Evolutionary conservation across 2,888 invertebrate species (phyloP).

Genomic region (Timandra comae): DNA sequence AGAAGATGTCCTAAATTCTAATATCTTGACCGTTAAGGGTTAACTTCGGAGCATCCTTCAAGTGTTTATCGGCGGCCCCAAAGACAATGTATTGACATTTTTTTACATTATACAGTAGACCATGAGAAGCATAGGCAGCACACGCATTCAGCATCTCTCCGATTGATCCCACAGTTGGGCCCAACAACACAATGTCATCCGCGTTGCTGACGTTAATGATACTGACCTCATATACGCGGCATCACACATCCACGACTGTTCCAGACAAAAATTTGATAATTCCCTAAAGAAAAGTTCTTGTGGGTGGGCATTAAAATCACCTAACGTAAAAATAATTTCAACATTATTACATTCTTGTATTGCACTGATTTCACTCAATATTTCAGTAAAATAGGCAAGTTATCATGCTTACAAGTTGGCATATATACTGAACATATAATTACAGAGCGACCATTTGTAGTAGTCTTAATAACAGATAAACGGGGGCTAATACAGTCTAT

Average conservation of each 20-base stretch:
- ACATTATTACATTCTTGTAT: constrained; percentile 13
- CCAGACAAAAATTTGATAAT: not conserved
- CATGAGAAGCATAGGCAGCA: not conserved
- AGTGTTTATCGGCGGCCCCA: no score
- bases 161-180: not conserved
- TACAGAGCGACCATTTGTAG: constrained; percentile 3
- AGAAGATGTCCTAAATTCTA: no score
- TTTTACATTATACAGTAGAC: not conserved
- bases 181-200: not conserved
- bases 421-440: constrained; percentile 18
- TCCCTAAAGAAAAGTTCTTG: constrained; percentile 11
- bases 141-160: not conserved
- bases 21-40: no score
- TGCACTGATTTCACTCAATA: constrained; percentile 15
- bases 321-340: constrained; percentile 14
- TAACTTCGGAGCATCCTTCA: no score
- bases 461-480: constrained; percentile 16
- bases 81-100: not conserved
- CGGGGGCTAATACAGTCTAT: constrained; percentile 11
- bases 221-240: not conserved
- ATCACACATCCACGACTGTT: not conserved
- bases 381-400: constrained; percentile 16
- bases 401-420: constrained; percentile 15
- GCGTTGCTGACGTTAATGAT: not conserved
- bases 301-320: constrained; percentile 14